Evolutionary conservation across 2,113 vertebrate species (phyloP).

Genomic region (Sigmodon hispidus): DNA sequence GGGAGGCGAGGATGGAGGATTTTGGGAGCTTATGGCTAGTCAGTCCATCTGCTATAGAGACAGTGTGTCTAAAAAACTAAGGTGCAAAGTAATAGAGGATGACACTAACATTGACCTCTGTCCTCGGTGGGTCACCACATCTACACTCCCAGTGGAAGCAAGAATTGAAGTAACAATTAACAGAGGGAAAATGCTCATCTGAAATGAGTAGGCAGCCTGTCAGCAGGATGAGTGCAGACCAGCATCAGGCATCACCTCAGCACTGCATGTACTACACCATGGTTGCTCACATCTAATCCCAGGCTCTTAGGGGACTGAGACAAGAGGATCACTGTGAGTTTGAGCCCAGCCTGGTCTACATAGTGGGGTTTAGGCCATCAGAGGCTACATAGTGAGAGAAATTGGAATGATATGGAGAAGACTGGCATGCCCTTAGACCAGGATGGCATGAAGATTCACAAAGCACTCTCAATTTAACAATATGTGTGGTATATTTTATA

Average conservation of each 20-base stretch:
- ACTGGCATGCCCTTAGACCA: neutral
- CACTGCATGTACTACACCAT: neutral
- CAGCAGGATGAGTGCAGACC: neutral
- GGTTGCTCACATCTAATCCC: neutral
- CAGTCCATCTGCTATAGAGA: too few species aligned
- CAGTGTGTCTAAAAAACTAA: neutral
- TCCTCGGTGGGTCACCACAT: neutral
- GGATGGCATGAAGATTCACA: neutral
- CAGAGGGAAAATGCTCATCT: neutral
- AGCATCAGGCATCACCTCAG: neutral
- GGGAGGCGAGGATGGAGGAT: neutral
- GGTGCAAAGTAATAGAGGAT: neutral
- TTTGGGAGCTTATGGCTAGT: neutral
- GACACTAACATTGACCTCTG: neutral
- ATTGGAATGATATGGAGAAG: neutral
- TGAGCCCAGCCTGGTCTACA: neutral
- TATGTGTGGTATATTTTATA: constrained; percentile 27
- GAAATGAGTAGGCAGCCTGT: constrained; percentile 10
- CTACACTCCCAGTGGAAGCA: neutral
- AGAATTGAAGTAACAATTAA: neutral
- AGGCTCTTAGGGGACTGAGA: neutral
- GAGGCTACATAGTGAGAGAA: neutral
- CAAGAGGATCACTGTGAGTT: neutral
- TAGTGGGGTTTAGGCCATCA: neutral
- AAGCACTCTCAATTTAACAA: constrained; percentile 11